Conservation (phyloP, 2,113 vertebrate species). For the Aegotheles bennettii region DNA sequence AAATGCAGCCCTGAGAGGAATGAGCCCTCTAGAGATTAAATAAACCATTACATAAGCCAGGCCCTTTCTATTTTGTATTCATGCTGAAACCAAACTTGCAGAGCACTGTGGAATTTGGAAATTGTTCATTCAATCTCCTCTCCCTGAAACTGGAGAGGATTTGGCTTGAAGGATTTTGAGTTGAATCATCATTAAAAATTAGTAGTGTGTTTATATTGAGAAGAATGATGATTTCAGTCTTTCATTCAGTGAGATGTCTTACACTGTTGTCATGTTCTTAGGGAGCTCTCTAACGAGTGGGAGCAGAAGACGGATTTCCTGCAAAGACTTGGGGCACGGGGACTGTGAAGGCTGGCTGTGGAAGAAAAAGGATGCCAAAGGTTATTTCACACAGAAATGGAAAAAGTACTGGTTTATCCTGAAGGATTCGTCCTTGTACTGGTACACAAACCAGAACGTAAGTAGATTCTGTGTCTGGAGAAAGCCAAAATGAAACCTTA, state of each 20-base stretch:
- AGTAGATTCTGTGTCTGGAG: conserved; percentile 6
- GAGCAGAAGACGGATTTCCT: conserved; percentile 86
- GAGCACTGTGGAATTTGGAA: not conserved
- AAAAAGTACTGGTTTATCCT: conserved; percentile 93
- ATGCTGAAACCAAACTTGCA: not conserved
- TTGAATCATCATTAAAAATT: not conserved
- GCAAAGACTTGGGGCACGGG: conserved; percentile 87
- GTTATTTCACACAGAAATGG: conserved; percentile 91
- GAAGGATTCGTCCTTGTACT: conserved; percentile 89
- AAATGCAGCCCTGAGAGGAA: not conserved
- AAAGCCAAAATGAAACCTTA: not conserved
- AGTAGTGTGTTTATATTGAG: not conserved
- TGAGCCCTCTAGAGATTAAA: not conserved
- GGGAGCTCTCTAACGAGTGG: conserved; percentile 81
- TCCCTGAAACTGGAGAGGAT: not conserved
- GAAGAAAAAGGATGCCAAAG: conserved; percentile 90
- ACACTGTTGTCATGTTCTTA: not conserved
- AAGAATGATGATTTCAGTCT: not conserved
- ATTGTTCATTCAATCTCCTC: not conserved
- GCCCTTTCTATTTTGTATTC: not conserved
- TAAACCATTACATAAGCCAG: not conserved
- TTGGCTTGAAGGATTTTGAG: not conserved
- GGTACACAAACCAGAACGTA: conserved; percentile 92
- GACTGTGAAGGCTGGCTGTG: conserved; percentile 91
- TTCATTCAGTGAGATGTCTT: not conserved